phyloP scores from a whole-genome alignment of 1,140 invertebrate species.

The Aphidius gifuensis region DNA sequence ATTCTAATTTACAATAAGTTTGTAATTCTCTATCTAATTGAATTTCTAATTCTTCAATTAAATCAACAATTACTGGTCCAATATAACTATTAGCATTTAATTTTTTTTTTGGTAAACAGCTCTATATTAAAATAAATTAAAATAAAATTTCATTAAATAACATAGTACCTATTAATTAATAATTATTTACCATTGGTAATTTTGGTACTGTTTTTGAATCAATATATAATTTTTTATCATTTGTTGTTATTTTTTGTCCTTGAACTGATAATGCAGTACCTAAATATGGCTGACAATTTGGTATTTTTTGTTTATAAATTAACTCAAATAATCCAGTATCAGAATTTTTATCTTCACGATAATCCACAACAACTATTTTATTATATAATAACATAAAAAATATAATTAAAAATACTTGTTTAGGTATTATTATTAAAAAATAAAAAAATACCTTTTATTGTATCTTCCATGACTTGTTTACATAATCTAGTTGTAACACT shows the following conservation, averaged over 20 bases:
- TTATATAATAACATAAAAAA: conserved; percentile 28
- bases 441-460: conserved; percentile 75
- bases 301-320: conserved; percentile 70
- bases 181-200: conserved; percentile 36
- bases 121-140: conserved; percentile 24
- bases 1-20: conserved; percentile 40
- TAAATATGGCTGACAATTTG: conserved; percentile 78
- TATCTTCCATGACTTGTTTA: conserved; percentile 83
- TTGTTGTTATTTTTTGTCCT: conserved; percentile 56
- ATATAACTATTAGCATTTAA: conserved; percentile 42
- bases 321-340: conserved; percentile 85
- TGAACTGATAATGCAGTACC: conserved; percentile 74
- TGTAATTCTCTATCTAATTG: conserved; percentile 48
- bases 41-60: conserved; percentile 57
- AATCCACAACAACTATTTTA: conserved; percentile 81
- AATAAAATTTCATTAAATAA: conserved; percentile 6
- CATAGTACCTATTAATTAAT: neutral
- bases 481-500: conserved; percentile 85
- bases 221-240: conserved; percentile 33
- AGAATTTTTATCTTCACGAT: conserved; percentile 70
- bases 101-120: conserved; percentile 31
- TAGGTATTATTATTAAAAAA: conserved; percentile 4
- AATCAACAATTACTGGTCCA: conserved; percentile 57
- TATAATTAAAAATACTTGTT: neutral
- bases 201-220: conserved; percentile 37